Evolutionary conservation across 2,797 vertebrate species (phyloP).

Genomic region (Danio kyathit): DNA sequence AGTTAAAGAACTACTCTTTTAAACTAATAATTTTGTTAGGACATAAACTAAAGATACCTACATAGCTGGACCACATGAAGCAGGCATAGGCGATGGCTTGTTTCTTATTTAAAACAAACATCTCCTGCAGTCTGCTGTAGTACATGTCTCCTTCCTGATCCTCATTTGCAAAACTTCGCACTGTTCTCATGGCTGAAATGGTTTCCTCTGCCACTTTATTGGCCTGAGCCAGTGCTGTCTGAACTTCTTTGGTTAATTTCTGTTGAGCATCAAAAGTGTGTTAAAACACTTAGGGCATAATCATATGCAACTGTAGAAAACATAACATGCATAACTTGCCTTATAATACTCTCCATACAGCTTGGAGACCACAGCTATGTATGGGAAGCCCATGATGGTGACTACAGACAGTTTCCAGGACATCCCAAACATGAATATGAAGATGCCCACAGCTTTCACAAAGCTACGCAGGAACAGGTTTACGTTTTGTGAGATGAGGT

Average conservation of each 20-base stretch:
- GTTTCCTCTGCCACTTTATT: conserved; percentile 95
- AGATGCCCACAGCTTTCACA: conserved; percentile 87
- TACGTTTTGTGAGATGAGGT: conserved; percentile 93
- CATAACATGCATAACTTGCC: conserved; percentile 70
- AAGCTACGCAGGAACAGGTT: conserved; percentile 90
- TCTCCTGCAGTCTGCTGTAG: conserved; percentile 82
- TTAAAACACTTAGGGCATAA: not conserved
- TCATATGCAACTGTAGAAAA: not conserved
- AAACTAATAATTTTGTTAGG: not conserved
- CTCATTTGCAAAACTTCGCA: conserved; percentile 94
- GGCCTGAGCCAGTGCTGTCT: conserved; percentile 89
- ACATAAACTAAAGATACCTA: conserved; percentile 71
- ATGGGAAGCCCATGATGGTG: conserved; percentile 93
- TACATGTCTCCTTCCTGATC: conserved; percentile 84
- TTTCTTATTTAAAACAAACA: conserved; percentile 90
- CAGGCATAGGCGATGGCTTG: conserved; percentile 90
- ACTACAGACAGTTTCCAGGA: conserved; percentile 94
- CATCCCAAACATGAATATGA: conserved; percentile 92
- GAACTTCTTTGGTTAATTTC: conserved; percentile 93
- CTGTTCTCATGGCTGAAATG: conserved; percentile 92
- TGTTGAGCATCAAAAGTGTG: conserved; percentile 60
- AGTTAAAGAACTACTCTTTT: not conserved
- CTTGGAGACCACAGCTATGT: conserved; percentile 88
- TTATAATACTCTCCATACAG: conserved; percentile 95
- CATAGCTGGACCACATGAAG: conserved; percentile 92